Base-by-base conservation (phyloP, 2,113 vertebrate genomes). In the Herpetotheres cachinnans region DNA sequence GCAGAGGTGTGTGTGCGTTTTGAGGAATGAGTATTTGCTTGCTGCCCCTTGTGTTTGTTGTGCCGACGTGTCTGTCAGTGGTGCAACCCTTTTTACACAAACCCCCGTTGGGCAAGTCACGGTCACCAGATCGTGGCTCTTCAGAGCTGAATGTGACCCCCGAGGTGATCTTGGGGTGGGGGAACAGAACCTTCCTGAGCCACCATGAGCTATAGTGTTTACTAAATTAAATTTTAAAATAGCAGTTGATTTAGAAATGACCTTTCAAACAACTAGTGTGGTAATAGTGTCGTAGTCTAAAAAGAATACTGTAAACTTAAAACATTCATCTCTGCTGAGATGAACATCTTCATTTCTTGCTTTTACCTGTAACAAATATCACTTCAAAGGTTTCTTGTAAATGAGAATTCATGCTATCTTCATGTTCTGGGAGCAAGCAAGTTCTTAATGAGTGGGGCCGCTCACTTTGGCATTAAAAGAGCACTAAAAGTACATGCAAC, bases 61-160 rank as follows among this genome's bases (percentile, higher is more conserved):
- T 82, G 73, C 89, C 10, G 3, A 50, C 26, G 38, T 91, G 30
- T 46, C 62, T 90, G 67, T 66, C 96, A 93, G 38, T 65, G 89
- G 94, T 62, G 82, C 94, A 94, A 93, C 69, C 18, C 56, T 96
- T 91, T 96, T 96, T 92, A n/a, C 82, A 93, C 96, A 94, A 90
- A 40, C n/a, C 70, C 84, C 80, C 1, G 0, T 78, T 40, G n/a
- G 72, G 36, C 4, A 5, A 96, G 71, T 86, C 56, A 91, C 18
- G 63, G 93, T 46, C 93, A 73, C 76, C 73, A 22, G 91, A 96
- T 96, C 86, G 50, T 17, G 27, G 95, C 86, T 93, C 78, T 92
- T 91, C 89, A 80, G 71, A 92, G 76, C 71, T 85, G 50, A 70
- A 58, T 25, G 46, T 71, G 46, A 32, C 40, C 34, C 62, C n/a